Percentiles rank a stretch among this genome's conserved stretches.
Conservation (phyloP, 2,113 vertebrate genomes). For the Oreochromis tanganicae region DNA sequence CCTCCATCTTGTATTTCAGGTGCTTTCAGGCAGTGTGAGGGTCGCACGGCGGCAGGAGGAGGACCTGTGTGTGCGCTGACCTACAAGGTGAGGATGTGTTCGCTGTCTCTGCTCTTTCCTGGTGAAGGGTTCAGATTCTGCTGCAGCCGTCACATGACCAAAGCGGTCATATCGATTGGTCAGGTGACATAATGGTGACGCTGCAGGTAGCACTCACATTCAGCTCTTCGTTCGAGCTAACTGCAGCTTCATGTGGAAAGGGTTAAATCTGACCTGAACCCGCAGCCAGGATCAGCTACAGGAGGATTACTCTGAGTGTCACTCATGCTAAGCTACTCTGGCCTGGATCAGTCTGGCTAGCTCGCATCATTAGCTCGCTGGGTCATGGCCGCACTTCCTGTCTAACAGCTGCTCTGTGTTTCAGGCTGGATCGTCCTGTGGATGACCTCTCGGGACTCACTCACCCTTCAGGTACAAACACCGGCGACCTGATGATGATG, state of each 20-base stretch:
- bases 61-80: not conserved
- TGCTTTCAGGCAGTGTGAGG: not conserved
- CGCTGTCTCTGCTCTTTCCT: not conserved
- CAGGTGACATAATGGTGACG: not conserved
- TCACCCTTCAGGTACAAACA: constrained; percentile 3
- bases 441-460: not conserved
- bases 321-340: not conserved
- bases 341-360: not conserved
- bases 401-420: not conserved
- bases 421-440: not conserved
- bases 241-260: not conserved
- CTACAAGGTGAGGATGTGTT: not conserved
- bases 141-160: not conserved
- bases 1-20: constrained; percentile 12
- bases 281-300: not conserved
- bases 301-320: not conserved
- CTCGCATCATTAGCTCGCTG: not conserved
- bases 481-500: not conserved
- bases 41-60: not conserved
- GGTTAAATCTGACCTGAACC: not conserved
- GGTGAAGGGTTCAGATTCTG: not conserved
- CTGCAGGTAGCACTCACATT: not conserved
- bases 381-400: not conserved
- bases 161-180: not conserved
- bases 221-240: not conserved